A percentile compares a stretch with the other conserved stretches of the same genome.
phyloP scores from a whole-genome alignment of 1,140 invertebrate genomes.

The Diplogasteroides magnus region DNA sequence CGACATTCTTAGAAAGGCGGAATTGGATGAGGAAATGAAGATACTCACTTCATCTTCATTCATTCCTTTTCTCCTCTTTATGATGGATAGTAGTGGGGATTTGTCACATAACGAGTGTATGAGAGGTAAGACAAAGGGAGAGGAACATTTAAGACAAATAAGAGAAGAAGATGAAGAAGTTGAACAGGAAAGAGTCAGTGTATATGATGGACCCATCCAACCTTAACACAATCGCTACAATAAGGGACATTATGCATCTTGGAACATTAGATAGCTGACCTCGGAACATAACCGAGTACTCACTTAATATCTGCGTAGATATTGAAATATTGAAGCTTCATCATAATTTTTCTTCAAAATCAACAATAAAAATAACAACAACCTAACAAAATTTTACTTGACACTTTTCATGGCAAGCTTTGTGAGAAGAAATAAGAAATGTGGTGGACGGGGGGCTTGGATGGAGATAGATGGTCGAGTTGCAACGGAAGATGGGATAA shows the following conservation, averaged over 20 bases:
- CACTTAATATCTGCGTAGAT: background rate
- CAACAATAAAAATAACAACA: background rate
- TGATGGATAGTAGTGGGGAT: background rate
- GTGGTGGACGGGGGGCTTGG: no score
- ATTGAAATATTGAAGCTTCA: background rate
- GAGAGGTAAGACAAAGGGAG: background rate
- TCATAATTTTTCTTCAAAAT: background rate
- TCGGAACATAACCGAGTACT: background rate
- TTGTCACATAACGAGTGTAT: background rate
- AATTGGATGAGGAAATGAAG: background rate
- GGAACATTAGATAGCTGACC: no score
- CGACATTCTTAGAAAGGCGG: no score
- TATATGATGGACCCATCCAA: no score
- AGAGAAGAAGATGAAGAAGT: no score
- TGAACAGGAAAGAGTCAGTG: no score
- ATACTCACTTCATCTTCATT: background rate
- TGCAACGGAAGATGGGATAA: background rate
- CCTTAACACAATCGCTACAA: no score
- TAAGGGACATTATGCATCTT: no score
- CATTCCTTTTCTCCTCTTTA: background rate
- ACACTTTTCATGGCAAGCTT: background rate
- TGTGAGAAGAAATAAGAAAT: background rate
- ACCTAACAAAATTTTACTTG: background rate
- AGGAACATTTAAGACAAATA: background rate
- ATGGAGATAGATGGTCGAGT: background rate